phyloP scores from a whole-genome alignment of 2,888 invertebrate genomes.

The Brachypalpus laphriformis region DNA sequence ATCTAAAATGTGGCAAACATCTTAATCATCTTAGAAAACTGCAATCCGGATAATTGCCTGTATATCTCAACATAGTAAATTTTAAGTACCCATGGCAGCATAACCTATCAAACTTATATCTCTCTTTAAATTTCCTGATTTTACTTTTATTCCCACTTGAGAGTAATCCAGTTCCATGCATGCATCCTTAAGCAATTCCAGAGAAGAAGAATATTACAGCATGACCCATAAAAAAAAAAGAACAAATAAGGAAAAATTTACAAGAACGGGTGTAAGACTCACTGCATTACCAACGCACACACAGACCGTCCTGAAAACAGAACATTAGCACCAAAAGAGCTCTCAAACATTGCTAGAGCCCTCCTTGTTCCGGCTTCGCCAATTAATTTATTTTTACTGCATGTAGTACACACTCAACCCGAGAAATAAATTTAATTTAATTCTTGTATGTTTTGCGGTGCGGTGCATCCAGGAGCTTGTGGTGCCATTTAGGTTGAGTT shows the following conservation, averaged over 20 bases:
- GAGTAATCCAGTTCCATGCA: slow-evolving; percentile 6
- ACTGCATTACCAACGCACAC: slow-evolving; percentile 3
- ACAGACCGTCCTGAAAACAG: neutral
- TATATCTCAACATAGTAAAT: neutral
- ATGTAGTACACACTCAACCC: neutral
- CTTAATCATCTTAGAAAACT: too few species aligned
- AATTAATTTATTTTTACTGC: slow-evolving; percentile 30
- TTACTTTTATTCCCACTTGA: neutral
- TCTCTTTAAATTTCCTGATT: slow-evolving; percentile 5
- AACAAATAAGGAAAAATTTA: neutral
- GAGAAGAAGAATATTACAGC: slow-evolving; percentile 3
- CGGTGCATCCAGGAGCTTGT: neutral
- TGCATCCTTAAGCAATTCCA: slow-evolving; percentile 1
- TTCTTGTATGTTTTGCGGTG: neutral
- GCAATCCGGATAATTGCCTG: too few species aligned
- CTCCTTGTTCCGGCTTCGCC: neutral
- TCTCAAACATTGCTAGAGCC: neutral
- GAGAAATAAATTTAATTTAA: slow-evolving; percentile 15
- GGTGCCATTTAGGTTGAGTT: neutral
- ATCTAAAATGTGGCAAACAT: too few species aligned
- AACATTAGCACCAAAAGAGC: slow-evolving; percentile 6
- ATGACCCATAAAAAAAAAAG: slow-evolving; percentile 25
- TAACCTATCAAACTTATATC: slow-evolving; percentile 1
- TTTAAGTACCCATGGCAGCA: neutral
- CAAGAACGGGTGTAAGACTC: neutral